Conservation (phyloP, 2,113 vertebrate genomes). For the Malurus alboscapulatus region DNA sequence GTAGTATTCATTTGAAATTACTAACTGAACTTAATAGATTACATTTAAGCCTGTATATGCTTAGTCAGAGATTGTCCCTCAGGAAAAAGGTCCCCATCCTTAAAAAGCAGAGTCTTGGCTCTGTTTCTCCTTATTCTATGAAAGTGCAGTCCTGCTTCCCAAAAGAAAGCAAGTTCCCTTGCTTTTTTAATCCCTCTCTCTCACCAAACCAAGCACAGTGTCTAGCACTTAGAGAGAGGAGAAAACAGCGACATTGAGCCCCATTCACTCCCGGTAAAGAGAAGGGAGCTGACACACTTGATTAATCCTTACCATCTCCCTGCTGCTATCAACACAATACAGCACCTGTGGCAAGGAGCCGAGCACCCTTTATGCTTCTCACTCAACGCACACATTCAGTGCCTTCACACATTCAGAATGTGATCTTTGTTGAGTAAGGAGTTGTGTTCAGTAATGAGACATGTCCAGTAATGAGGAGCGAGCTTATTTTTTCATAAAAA, state of each 20-base stretch:
- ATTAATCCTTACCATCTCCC: background rate
- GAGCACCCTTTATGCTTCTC: background rate
- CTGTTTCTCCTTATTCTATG: background rate
- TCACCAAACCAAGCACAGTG: background rate
- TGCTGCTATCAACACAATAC: background rate
- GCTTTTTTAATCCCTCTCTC: background rate
- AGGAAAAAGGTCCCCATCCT: background rate
- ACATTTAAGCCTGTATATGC: background rate
- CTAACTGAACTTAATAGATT: background rate
- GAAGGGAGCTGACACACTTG: background rate
- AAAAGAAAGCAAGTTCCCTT: background rate
- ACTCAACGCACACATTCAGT: background rate
- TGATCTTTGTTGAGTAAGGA: background rate
- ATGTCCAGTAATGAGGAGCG: background rate
- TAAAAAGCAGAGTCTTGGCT: background rate
- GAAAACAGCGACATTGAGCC: background rate
- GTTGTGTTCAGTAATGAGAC: background rate
- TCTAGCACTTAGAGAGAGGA: background rate
- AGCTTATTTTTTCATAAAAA: too few relatives aligned
- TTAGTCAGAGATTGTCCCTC: background rate
- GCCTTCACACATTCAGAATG: background rate
- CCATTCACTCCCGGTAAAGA: background rate
- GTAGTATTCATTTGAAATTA: background rate
- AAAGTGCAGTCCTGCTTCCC: background rate
- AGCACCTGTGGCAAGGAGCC: background rate